Evolutionary conservation across 2,113 vertebrate species (phyloP).

Genomic region (Poecile atricapillus): DNA sequence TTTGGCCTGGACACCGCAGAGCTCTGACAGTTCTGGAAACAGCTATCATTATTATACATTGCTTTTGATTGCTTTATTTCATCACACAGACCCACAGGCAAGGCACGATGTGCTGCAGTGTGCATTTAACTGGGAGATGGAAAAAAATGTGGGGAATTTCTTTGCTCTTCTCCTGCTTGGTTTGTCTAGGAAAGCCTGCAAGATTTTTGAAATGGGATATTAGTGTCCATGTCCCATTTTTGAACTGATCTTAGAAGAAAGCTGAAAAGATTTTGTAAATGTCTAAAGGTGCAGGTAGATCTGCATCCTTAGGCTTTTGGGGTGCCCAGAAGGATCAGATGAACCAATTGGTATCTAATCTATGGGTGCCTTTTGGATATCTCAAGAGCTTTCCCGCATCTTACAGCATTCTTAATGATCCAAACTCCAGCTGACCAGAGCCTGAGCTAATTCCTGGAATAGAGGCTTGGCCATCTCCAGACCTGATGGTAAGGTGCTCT

Average conservation of each 20-base stretch:
- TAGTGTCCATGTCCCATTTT: background rate
- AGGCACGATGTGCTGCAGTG: slow-evolving; percentile 4
- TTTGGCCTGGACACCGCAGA: background rate
- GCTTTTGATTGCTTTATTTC: slow-evolving; percentile 28
- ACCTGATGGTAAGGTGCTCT: background rate
- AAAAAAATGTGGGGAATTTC: background rate
- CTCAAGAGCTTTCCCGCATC: background rate
- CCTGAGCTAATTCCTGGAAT: background rate
- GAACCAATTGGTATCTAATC: background rate
- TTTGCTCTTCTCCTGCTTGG: background rate
- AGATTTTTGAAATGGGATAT: background rate
- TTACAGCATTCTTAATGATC: background rate
- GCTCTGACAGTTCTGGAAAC: background rate
- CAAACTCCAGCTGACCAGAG: background rate
- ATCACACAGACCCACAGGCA: background rate
- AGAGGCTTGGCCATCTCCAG: background rate
- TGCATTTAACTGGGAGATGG: background rate
- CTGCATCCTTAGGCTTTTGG: background rate
- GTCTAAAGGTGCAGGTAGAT: background rate
- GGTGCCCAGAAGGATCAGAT: background rate
- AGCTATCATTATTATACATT: slow-evolving; percentile 9
- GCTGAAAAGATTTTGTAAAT: background rate
- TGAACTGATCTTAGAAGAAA: background rate
- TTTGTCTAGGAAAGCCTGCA: background rate
- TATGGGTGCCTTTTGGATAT: background rate